These are phyloP conservation scores for Gordius sp. DNA, from an alignment of 2,888 invertebrate genomes.

Conservation along the genomic window DNA sequence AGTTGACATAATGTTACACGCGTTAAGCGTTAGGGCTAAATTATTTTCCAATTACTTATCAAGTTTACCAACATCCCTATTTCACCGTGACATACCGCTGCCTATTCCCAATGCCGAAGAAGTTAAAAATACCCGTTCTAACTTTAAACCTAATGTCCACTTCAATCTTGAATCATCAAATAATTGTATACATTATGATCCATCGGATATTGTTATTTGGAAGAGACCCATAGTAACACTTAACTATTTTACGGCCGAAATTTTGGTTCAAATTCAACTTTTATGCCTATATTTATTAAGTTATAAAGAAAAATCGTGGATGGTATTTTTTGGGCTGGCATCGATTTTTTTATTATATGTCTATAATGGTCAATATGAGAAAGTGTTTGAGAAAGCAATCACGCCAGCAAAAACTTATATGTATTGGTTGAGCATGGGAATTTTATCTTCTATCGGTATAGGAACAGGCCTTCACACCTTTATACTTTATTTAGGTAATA, in stretches of 20 bases:
- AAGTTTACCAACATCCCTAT: background rate
- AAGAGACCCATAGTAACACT: background rate
- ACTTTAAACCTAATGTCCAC: background rate
- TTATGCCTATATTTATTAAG: background rate
- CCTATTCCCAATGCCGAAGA: constrained; percentile 1
- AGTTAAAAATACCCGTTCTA: background rate
- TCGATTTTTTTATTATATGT: background rate
- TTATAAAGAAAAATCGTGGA: background rate
- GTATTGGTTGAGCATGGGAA: constrained; percentile 5
- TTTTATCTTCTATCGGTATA: constrained; percentile 6
- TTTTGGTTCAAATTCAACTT: background rate
- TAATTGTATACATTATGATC: background rate
- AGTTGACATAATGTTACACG: too few relatives aligned
- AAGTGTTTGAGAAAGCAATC: background rate
- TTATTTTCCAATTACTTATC: constrained; percentile 9
- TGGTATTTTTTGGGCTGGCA: background rate
- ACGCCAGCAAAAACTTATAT: background rate
- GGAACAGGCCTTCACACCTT: constrained; percentile 1
- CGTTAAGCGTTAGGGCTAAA: background rate
- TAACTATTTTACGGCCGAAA: background rate
- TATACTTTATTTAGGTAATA: background rate
- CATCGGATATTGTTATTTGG: background rate
- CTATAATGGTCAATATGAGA: background rate
- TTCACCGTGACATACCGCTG: too few relatives aligned
- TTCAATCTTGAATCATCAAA: background rate